Evolutionary conservation across 2,113 vertebrate species (phyloP).

Genomic region (Gadus chalcogrammus): DNA sequence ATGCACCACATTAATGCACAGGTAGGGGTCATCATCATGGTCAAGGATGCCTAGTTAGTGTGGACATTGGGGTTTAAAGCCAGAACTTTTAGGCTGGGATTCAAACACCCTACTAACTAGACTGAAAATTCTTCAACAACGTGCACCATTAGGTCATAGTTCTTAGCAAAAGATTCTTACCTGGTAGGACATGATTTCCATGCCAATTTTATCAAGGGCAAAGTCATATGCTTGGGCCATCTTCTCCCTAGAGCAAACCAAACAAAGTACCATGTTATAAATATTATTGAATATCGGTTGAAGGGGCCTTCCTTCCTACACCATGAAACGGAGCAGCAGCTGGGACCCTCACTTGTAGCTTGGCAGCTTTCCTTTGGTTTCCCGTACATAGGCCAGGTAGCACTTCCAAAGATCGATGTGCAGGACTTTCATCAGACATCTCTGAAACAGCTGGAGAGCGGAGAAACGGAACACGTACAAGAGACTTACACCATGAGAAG

Average conservation of each 20-base stretch:
- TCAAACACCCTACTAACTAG: too few relatives aligned
- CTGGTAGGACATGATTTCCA: conserved; percentile 99
- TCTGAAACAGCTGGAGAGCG: conserved; percentile 88
- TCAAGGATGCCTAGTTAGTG: too few relatives aligned
- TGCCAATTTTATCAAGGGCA: conserved; percentile 99
- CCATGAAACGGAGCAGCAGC: too few relatives aligned
- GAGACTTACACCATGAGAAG: too few relatives aligned
- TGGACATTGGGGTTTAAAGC: too few relatives aligned
- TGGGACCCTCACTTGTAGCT: conserved; percentile 92
- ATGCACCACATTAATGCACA: neutral
- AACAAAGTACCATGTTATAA: neutral
- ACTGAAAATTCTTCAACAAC: too few relatives aligned
- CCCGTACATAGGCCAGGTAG: conserved; percentile 97
- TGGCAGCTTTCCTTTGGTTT: conserved; percentile 99
- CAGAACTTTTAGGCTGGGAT: too few relatives aligned
- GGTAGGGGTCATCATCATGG: too few relatives aligned
- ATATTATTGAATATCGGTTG: neutral
- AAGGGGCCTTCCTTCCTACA: neutral
- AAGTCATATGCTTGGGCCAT: conserved; percentile 99
- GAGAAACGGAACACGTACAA: neutral
- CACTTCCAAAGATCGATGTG: conserved; percentile 99
- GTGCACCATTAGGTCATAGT: too few relatives aligned
- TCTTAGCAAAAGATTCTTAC: conserved; percentile 59
- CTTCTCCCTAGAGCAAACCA: conserved; percentile 83
- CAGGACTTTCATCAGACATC: conserved; percentile 99